phyloP scores from a whole-genome alignment of 2,888 invertebrate species.

The Crepidodera aurea region DNA sequence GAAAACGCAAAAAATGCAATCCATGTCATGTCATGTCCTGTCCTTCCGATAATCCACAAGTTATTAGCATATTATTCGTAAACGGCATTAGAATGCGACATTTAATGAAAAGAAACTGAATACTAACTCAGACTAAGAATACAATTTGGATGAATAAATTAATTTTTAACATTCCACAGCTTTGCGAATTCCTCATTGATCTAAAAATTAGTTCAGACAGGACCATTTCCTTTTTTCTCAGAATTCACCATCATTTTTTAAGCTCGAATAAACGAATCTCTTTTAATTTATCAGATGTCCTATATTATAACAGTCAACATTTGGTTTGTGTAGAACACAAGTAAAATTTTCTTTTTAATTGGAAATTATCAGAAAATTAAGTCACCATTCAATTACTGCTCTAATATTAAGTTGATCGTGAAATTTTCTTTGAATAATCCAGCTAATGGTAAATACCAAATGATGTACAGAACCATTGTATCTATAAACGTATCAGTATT shows the following conservation, averaged over 20 bases:
- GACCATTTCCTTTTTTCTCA: not conserved
- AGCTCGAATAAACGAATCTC: not conserved
- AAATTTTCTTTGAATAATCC: too few relatives aligned
- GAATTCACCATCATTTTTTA: not conserved
- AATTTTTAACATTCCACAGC: constrained; percentile 12
- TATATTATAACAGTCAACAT: too few relatives aligned
- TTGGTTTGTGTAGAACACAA: too few relatives aligned
- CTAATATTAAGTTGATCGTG: too few relatives aligned
- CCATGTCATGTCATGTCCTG: constrained; percentile 7
- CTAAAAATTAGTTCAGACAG: constrained; percentile 3
- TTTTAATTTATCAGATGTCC: too few relatives aligned
- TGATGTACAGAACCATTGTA: constrained; percentile 10
- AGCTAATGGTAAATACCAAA: too few relatives aligned
- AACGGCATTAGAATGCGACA: constrained; percentile 11
- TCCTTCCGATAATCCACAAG: constrained; percentile 1
- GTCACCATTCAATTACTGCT: too few relatives aligned
- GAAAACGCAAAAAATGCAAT: constrained; percentile 4
- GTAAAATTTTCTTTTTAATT: too few relatives aligned
- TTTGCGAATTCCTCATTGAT: constrained; percentile 5
- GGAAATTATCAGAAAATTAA: too few relatives aligned
- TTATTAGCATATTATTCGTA: constrained; percentile 12
- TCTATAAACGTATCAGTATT: constrained; percentile 14
- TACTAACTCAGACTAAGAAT: constrained; percentile 7
- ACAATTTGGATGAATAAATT: constrained; percentile 10
- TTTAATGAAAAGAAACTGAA: constrained; percentile 14